A percentile compares a stretch with the other conserved stretches of the same genome.
These are phyloP conservation scores for Dasyornis broadbenti DNA, from an alignment of 2,113 vertebrate genomes.

Conservation along the genomic window DNA sequence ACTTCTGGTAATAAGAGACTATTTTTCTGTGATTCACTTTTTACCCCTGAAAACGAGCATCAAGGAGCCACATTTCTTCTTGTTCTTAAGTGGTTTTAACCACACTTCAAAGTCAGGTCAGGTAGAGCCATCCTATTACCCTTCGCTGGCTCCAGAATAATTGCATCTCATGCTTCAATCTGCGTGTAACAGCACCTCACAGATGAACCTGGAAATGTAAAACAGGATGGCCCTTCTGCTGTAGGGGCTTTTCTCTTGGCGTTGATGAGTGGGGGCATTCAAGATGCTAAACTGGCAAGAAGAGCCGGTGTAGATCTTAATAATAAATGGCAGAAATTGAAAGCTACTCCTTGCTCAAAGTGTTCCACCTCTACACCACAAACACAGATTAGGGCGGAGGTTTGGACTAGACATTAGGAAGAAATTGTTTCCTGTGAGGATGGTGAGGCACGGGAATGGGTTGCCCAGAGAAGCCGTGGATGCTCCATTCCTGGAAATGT, in stretches of 20 bases:
- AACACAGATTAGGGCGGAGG: not conserved
- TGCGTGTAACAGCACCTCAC: not conserved
- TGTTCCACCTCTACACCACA: not conserved
- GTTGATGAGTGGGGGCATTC: not conserved
- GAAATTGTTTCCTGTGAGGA: not conserved
- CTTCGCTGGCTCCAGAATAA: not conserved
- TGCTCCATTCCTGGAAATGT: not conserved
- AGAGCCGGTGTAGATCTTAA: not conserved
- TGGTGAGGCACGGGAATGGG: accelerated
- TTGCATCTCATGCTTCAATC: not conserved
- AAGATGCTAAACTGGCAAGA: not conserved
- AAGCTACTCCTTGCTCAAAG: not conserved
- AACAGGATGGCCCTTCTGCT: not conserved
- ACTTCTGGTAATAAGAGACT: not conserved
- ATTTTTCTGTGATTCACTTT: not conserved
- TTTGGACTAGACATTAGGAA: not conserved
- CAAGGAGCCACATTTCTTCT: not conserved
- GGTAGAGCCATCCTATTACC: not conserved
- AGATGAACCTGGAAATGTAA: not conserved
- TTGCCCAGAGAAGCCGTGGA: not conserved
- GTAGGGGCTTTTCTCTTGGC: not conserved
- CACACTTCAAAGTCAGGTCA: slow-evolving; percentile 33
- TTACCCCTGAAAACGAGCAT: not conserved
- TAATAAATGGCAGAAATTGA: not conserved
- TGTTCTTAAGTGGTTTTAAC: not conserved